Base-by-base conservation (phyloP, 2,113 vertebrate genomes). In the Plotosus lineatus region DNA sequence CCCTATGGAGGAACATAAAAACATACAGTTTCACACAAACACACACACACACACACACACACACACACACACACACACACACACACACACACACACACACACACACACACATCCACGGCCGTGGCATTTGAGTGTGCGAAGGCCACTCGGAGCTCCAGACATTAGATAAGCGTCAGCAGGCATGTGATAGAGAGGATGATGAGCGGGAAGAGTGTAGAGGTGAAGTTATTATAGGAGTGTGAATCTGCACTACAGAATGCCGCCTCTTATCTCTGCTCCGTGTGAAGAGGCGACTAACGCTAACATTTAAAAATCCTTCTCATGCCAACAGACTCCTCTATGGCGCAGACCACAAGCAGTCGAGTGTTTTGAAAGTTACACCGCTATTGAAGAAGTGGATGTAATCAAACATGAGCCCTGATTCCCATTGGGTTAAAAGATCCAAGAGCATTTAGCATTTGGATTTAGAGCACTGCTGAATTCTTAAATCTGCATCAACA, bases 171-270 rank as follows among this genome's bases (percentile, higher is more conserved):
- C 73, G 74, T 77, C 81, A 66, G 76, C 61, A 61, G 78, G 74
- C 61, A 23, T 78, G 71, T 83, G 83, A 83, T 79, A 85, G 84
- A 85, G 76, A 74, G 61, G 74, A 77, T 78, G 80, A 83, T 72
- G 83, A 80, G 78, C 75, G 83, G 71, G 77, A 81, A 63, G 61
- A 75, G 56, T 81, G 73, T 55, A 83, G 61, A 83, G 71, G 73
- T 78, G 83, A 83, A 72, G 77, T 83, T 83, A 83, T 78, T 86
- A 83, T 63, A 65, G 53, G 75, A 73, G 40, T 73, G 75, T 79
- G 72, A 74, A 48, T 76, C 63, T 66, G 77, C 68, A 84, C 84
- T 84, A 68, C 77, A 79, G 80, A 85, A 66, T 56, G 56, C 72
- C 26, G 19, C 28, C 26, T 75, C 78, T 85, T 85, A 85, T 85